Base-by-base conservation (phyloP, 2,888 invertebrate species). In the Entomobrya multifasciata region DNA sequence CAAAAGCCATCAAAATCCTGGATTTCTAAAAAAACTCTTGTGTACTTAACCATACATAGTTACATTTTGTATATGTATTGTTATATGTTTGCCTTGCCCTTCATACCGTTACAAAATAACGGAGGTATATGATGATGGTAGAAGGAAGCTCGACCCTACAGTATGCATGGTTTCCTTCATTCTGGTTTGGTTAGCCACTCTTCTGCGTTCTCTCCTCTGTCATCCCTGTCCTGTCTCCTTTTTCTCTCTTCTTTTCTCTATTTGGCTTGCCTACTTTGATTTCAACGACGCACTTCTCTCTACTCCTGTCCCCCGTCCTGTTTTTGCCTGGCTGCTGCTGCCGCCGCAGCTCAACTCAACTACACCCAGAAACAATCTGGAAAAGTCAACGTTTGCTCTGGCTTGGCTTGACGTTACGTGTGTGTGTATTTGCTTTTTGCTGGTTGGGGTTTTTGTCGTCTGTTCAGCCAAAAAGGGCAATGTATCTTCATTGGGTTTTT, bases 1-100 rank as follows among this genome's bases (percentile, higher is more conserved):
- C 62, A 22, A 49, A 74, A 72, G 60, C 82, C 74, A 82, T 82
- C 82, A 82, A 82, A 82, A 74, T 82, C 82, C 62, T 57, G 57
- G 44, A 72, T 52, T 70, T 81, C 65, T 65, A 30, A 65, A 65
- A 65, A 65, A 17, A 65, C 65, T 65, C 65, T 65, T 17, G 13
- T 70, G 47, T 70, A 25, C 47, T 22, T 20, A 70, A 36, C 8
- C 36, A 8, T 36, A 4, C 36, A 36, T 36, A 8, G 36, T 36
- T 36, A 36, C 36, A 4, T 6, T 36, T 6, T 36, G 36, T 36
- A 36, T 36, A 36, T 36, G 36, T 36, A 8, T 36, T 36, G 4
- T 36, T 36, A 6, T 36, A 36, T 36, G 36, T 36, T 36, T n/a
- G n/a, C n/a, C n/a, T n/a, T n/a, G n/a, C n/a, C n/a, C n/a, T n/a